Evolutionary conservation across 1,140 invertebrate genomes (phyloP), one percentile per base, ranked within the genome.

Genomic region (Drosophila virilis): DNA sequence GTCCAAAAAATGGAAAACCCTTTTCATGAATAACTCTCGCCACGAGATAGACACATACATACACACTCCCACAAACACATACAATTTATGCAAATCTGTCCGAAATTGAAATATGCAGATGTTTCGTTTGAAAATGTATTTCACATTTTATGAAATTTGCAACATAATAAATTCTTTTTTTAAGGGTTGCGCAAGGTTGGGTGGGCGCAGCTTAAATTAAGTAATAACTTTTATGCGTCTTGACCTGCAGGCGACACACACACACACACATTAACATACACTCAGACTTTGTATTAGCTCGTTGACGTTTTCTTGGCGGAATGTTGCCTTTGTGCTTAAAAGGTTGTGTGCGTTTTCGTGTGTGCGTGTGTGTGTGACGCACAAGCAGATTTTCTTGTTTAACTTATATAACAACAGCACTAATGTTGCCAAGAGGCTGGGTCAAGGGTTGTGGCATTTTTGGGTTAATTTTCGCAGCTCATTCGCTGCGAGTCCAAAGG

Each of bases 21-120:
- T 88, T 88, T 88, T 82, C 79, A 88, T 80, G 84, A 83, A 81
- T 81, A 81, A 69, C 78, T 77, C 69, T 65, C 55, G 43, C 57
- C 59, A 59, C 40, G 66, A 32, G 37, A 58, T 22, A 48, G 28
- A 46, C 15, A 42, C 38, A n/a, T 9, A 42, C 40, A 42, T n/a
- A 43, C n/a, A 43, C 40, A 60, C 6, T 28, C 15, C 9, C 6
- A 62, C 45, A 40, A 6, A 48, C 58, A 33, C 8, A 66, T 74
- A 58, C 64, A 81, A 81, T 83, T 83, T 89, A 89, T 89, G 84
- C 78, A 89, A 89, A 89, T 89, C 80, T 80, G 71, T 37, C 52
- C 38, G 51, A 89, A 89, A 89, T 89, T 89, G 84, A 89, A 89
- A 89, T 89, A 89, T 89, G 84, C 85, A 89, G 84, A 89, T 89